A percentile compares a stretch with the other conserved stretches of the same genome.
These are phyloP conservation scores for Drosophila orena DNA, from an alignment of 1,140 invertebrate genomes.

Conservation along the genomic window DNA sequence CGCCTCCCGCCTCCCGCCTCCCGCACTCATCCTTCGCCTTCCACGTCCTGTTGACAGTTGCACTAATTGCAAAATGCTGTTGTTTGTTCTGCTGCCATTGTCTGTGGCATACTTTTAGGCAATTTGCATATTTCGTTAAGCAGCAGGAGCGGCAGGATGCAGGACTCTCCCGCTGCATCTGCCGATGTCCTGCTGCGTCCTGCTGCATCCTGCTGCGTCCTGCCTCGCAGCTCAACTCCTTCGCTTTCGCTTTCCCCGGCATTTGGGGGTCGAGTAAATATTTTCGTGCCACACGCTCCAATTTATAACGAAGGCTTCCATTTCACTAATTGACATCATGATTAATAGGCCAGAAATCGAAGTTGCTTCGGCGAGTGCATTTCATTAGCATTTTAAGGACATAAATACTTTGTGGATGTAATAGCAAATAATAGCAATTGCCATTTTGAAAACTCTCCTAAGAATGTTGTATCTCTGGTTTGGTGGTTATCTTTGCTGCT, in stretches of 20 bases:
- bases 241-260: neutral
- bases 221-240: neutral
- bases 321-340: constrained; percentile 45
- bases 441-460: no score
- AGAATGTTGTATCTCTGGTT: no score
- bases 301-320: constrained; percentile 36
- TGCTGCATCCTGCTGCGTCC: constrained; percentile 10
- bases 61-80: constrained; percentile 81
- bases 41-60: constrained; percentile 71
- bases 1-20: no score
- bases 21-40: neutral
- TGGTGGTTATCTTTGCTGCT: no score
- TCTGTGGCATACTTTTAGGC: constrained; percentile 69
- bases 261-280: constrained; percentile 12
- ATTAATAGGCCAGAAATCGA: constrained; percentile 22
- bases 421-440: neutral
- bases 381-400: neutral
- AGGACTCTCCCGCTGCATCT: neutral
- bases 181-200: constrained; percentile 40
- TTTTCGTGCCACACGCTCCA: constrained; percentile 20
- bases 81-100: constrained; percentile 62
- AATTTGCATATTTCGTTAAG: constrained; percentile 82
- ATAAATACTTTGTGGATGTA: neutral
- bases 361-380: neutral
- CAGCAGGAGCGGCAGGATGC: constrained; percentile 37